Percentiles rank a stretch among this genome's conserved stretches.
Evolutionary conservation across 2,797 vertebrate species (phyloP).

Genomic region (Pterois miles): DNA sequence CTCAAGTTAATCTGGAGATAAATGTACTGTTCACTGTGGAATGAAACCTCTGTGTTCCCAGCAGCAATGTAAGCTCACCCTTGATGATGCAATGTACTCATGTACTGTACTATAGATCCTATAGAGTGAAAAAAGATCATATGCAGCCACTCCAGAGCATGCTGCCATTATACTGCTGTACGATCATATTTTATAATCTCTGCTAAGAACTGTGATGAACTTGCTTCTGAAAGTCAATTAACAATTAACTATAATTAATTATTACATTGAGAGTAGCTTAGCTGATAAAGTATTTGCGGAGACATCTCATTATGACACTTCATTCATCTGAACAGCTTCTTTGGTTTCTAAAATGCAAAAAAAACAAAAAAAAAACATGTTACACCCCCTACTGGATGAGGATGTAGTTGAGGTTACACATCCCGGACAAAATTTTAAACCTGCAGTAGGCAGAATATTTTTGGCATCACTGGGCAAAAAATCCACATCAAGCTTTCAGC

Average conservation of each 20-base stretch:
- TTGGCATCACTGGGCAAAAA: too few relatives aligned
- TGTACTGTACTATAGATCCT: constrained; percentile 30
- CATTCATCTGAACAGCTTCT: background rate
- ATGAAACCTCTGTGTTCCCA: constrained; percentile 53
- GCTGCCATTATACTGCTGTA: background rate
- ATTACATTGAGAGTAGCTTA: background rate
- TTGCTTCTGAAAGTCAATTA: background rate
- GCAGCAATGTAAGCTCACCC: constrained; percentile 61
- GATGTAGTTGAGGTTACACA: background rate
- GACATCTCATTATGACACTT: background rate
- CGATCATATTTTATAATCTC: background rate
- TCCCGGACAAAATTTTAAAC: background rate
- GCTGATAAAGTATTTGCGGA: background rate
- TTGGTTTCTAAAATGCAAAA: background rate
- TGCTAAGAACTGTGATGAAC: background rate
- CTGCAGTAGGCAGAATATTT: too few relatives aligned
- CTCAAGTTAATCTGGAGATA: constrained; percentile 45
- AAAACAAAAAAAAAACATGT: too few relatives aligned
- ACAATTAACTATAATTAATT: too few relatives aligned
- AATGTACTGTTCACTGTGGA: constrained; percentile 38
- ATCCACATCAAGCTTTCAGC: too few relatives aligned
- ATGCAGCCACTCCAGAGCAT: background rate
- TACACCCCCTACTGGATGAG: background rate
- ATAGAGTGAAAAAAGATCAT: constrained; percentile 18
- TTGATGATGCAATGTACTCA: constrained; percentile 82